Evolutionary conservation across 2,113 vertebrate genomes (phyloP), one percentile per base, ranked within the genome.

Genomic region (Oncorhynchus mykiss): DNA sequence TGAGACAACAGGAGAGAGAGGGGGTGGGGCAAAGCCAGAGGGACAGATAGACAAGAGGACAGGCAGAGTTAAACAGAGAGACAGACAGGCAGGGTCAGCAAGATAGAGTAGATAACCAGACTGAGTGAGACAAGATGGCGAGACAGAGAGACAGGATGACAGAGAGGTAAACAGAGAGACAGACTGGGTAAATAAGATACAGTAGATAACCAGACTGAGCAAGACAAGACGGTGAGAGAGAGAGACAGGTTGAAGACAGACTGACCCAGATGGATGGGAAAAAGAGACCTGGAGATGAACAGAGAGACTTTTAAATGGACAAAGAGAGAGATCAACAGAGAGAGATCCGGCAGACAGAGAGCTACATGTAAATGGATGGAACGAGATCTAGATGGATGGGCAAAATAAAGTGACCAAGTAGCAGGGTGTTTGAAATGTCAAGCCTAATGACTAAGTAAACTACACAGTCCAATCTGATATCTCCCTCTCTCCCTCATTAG

Each of bases 391-490:
- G 57, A 73, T 18, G n/a, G 12, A 45, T 45, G 9, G 39, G 18
- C 20, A 76, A 82, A 78, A 82, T 80, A 57, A 74, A 81, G 49
- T 64, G 14, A 75, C 76, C 29, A 57, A 45, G 74, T 70, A 14
- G 34, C 66, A 51, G 18, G 68, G 75, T 48, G 25, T 70, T 29
- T 72, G 75, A 80, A 85, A 91, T 76, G 14, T 67, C 81, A 73
- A 54, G 68, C 7, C 25, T 16, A 62, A 18, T 20, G 24, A 67
- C 64, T 67, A 70, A 27, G 70, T 27, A 74, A 78, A 85, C 70
- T 60, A 54, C 74, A 7, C 11, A 18, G 60, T 12, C 8, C 39
- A 45, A 11, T 45, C 39, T 45, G 9, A 45, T 2, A 8, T 9
- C 8, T 39, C 8, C 2, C 39, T 9, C 8, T 39, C 31, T 0